A percentile compares a stretch with the other conserved stretches of the same genome.
phyloP scores from a whole-genome alignment of 1,140 invertebrate species.

The Caenorhabditis tropicalis region DNA sequence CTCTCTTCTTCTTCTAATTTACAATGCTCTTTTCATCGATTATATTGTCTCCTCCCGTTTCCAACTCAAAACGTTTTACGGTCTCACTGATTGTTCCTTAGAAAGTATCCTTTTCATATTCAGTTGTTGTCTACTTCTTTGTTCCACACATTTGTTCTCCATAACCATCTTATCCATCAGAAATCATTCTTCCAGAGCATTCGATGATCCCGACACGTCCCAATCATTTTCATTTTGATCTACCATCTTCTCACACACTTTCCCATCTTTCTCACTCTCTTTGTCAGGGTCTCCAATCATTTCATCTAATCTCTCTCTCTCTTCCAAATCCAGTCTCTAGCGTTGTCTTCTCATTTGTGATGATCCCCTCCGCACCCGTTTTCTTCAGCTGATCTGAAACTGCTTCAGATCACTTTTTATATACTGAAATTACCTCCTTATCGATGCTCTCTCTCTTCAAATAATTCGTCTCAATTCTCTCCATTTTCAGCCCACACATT shows the following conservation, averaged over 20 bases:
- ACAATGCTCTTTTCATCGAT: not conserved
- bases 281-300: slow-evolving; percentile 29
- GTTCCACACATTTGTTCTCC: not conserved
- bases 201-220: slow-evolving; percentile 33
- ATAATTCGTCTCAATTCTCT: not conserved
- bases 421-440: slow-evolving; percentile 22
- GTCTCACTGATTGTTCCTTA: not conserved
- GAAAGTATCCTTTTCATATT: slow-evolving; percentile 37
- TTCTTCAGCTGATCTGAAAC: not conserved
- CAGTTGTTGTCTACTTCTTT: slow-evolving; percentile 5
- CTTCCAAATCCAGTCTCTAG: not conserved
- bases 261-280: slow-evolving; percentile 11
- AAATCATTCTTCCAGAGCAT: too few relatives aligned
- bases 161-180: too few relatives aligned
- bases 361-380: not conserved
- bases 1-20: not conserved
- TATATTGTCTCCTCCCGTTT: not conserved
- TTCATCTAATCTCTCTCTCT: slow-evolving; percentile 14
- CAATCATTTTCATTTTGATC: not conserved
- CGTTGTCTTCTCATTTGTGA: slow-evolving; percentile 10
- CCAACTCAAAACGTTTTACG: not conserved
- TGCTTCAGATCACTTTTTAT: not conserved
- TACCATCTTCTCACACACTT: not conserved
- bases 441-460: not conserved
- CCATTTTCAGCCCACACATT: slow-evolving; percentile 14